Base-by-base conservation (phyloP, 2,113 vertebrate genomes). In the Petrocephalus microphthalmus region DNA sequence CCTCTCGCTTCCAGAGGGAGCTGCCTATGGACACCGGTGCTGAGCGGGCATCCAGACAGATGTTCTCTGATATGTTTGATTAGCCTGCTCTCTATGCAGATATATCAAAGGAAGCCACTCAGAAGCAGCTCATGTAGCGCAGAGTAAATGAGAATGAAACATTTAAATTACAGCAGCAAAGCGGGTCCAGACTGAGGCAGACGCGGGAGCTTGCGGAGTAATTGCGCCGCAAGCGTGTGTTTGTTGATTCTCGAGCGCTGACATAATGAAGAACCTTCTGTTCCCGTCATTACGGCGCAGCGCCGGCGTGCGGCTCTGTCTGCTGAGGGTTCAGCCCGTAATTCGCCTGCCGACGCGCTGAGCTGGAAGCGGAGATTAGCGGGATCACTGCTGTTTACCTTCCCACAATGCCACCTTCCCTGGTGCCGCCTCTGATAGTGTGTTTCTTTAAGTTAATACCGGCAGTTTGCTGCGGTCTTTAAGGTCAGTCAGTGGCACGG, bases 21-120 rank as follows among this genome's bases (percentile, higher is more conserved):
- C 56, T 60, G 56, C 13, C 29, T 2, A 64, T 64, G 57, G 42
- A 45, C 5, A n/a, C 57, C 37, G 37, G 37, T 15, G 56, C 20
- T 11, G 56, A 85, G 33, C 29, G 13, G 53, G 52, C 84, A 19
- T 86, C 33, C 37, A 47, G 85, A 64, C 91, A 94, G 91, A 92
- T 93, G 92, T 90, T 84, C 81, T 71, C 81, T 89, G 84, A 89
- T 82, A 29, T 88, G 84, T 93, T 88, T 92, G 89, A 93, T 91
- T 93, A 89, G 89, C 89, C 87, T 89, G 90, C 91, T 90, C 89
- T 90, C 91, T 89, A 89, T 7, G 42, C 89, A 88, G 88, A 91
- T 92, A 91, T 91, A 78, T 84, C 37, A 90, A 90, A 91, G 89
- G 90, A 90, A 88, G 90, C 89, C 91, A 90, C 53, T 88, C 51